Evolutionary conservation across 1,140 invertebrate species (phyloP), one percentile per base, ranked within the genome.

Genomic region (Periplaneta americana): DNA sequence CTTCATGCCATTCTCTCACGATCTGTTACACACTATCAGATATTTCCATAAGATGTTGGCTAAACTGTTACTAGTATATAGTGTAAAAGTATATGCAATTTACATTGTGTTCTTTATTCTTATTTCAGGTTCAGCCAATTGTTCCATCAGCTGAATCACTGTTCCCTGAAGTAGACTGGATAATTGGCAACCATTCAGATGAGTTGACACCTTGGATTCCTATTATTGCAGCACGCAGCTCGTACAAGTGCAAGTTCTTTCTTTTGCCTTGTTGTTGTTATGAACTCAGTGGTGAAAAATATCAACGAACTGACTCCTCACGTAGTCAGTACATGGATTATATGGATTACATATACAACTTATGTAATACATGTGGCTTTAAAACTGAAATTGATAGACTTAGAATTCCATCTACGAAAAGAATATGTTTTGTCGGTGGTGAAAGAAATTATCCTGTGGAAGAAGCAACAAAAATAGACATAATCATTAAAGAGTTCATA

Each of bases 101-200:
- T 17, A 18, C n/a, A 57, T n/a, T n/a, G n/a, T 4, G 1, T 57
- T 1, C n/a, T 57, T 57, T 57, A n/a, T n/a, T n/a, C 3, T 31
- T 78, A 22, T 78, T 78, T 34, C 31, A 78, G 76, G 76, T 78
- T 22, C 22, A 78, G 35, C 9, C 76, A 36, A 36, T 78, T 78
- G 35, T 36, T 34, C 76, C 76, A n/a, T 93, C 93, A 36, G 91
- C 92, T 82, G 87, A 92, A 48, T 90, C 90, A 77, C 85, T 93
- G n/a, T 97, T 95, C 86, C 92, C 94, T 33, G 90, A 94, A n/a
- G 91, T 89, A 66, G 96, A 98, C 87, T 99, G 98, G 97, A 88
- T 99, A 18, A 98, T 99, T 88, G 98, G 98, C 74, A 99, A 99
- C 91, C 98, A 99, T 90, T 98, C 97, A 66, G 98, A 99, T 91